Evolutionary conservation across 2,888 invertebrate species (phyloP).

Genomic region (Pheosia tremula): DNA sequence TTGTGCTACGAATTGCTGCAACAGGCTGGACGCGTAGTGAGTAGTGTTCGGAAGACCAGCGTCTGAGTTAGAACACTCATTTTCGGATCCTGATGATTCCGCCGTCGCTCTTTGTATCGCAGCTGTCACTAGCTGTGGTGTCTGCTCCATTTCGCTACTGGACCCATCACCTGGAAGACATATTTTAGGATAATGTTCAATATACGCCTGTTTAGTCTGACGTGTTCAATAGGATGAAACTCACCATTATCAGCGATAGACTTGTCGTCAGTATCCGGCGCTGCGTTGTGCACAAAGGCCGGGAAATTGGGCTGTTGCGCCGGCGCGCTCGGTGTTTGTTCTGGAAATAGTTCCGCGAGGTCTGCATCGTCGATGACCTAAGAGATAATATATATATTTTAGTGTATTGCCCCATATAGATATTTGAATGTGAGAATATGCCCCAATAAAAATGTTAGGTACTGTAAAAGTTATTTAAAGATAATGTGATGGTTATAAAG

Average conservation of each 20-base stretch:
- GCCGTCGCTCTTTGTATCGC: slow-evolving; percentile 89
- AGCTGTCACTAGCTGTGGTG: slow-evolving; percentile 89
- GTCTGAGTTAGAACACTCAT: slow-evolving; percentile 84
- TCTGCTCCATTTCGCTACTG: slow-evolving; percentile 90
- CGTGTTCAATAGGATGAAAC: slow-evolving; percentile 15
- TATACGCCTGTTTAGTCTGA: slow-evolving; percentile 6
- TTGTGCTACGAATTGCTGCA: slow-evolving; percentile 93
- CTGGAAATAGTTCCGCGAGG: slow-evolving; percentile 90
- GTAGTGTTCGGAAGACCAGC: slow-evolving; percentile 82
- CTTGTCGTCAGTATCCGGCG: slow-evolving; percentile 77
- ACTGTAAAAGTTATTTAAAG: too few relatives aligned
- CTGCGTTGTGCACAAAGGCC: slow-evolving; percentile 73
- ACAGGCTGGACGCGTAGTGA: slow-evolving; percentile 89
- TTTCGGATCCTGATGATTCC: slow-evolving; percentile 89
- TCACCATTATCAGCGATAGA: slow-evolving; percentile 80
- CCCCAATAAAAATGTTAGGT: background rate
- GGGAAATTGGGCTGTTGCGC: slow-evolving; percentile 85
- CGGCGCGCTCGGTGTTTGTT: slow-evolving; percentile 85
- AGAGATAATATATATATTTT: slow-evolving; percentile 34
- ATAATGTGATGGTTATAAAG: too few relatives aligned
- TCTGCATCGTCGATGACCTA: slow-evolving; percentile 92
- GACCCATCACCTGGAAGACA: slow-evolving; percentile 84
- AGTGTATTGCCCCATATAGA: slow-evolving; percentile 26
- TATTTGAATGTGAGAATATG: background rate
- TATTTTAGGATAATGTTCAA: slow-evolving; percentile 11